phyloP scores from a whole-genome alignment of 2,888 invertebrate species.

The Zhuqinia jingwanae region DNA sequence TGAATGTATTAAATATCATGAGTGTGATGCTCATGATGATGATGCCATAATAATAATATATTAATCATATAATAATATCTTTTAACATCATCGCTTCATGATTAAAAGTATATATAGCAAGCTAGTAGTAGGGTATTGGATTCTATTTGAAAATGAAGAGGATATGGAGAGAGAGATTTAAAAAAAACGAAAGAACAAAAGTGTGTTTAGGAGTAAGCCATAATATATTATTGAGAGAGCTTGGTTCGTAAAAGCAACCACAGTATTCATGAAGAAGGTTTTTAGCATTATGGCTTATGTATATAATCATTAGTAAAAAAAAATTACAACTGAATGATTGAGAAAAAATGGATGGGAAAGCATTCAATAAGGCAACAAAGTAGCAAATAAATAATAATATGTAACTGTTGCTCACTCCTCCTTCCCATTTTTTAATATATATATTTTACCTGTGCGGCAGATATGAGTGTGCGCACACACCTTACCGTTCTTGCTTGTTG shows the following conservation, averaged over 20 bases:
- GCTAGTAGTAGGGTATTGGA: neutral
- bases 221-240: too few relatives aligned
- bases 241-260: too few relatives aligned
- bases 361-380: conserved; percentile 18
- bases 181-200: neutral
- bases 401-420: neutral
- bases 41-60: conserved; percentile 4
- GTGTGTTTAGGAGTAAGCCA: conserved; percentile 4
- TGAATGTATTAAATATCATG: neutral
- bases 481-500: too few relatives aligned
- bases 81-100: neutral
- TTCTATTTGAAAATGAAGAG: neutral
- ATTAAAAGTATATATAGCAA: neutral
- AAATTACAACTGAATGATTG: too few relatives aligned
- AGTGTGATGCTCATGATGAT: neutral
- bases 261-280: neutral
- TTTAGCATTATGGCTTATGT: neutral
- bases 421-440: neutral
- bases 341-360: neutral
- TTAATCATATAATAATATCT: neutral
- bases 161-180: too few relatives aligned
- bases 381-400: neutral
- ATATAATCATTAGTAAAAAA: too few relatives aligned
- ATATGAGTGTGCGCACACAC: too few relatives aligned
- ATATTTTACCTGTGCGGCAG: too few relatives aligned